These are phyloP conservation scores for Lytechinus pictus DNA, from an alignment of 35 echinoderm and acorn worm genomes.

Conservation along the genomic window DNA sequence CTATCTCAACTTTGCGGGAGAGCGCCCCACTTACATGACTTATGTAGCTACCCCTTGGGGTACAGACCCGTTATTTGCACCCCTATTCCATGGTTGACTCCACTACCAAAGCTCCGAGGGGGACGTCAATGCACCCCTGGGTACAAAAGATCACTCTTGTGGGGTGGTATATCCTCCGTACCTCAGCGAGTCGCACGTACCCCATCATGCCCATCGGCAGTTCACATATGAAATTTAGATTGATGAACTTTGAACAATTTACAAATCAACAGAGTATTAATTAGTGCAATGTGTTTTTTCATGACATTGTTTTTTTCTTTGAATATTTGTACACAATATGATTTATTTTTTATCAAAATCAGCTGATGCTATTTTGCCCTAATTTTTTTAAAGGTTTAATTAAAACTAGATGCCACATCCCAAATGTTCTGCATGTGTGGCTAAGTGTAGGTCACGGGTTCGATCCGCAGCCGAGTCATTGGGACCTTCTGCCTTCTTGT, in stretches of 20 bases:
- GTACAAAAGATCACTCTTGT: neutral
- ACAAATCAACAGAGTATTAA: no score
- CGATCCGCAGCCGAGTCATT: no score
- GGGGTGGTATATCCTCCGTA: neutral
- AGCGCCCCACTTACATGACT: neutral
- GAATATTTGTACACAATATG: no score
- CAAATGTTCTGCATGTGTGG: no score
- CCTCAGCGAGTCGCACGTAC: neutral
- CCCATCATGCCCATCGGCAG: neutral
- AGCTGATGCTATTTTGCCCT: no score
- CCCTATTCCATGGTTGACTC: neutral
- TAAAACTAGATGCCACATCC: no score
- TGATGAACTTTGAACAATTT: neutral
- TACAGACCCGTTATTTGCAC: neutral
- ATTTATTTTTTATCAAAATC: no score
- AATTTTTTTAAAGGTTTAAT: no score
- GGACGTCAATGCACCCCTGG: neutral
- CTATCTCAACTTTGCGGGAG: neutral
- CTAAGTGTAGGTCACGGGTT: no score
- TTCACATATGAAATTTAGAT: neutral
- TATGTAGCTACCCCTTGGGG: neutral
- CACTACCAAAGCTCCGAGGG: neutral
- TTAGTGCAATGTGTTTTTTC: no score
- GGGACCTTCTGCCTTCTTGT: no score
- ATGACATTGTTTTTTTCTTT: no score